Percentiles rank a stretch among this genome's conserved stretches.
Conservation (phyloP, 2,888 invertebrate species). For the Embidobia sp. region DNA sequence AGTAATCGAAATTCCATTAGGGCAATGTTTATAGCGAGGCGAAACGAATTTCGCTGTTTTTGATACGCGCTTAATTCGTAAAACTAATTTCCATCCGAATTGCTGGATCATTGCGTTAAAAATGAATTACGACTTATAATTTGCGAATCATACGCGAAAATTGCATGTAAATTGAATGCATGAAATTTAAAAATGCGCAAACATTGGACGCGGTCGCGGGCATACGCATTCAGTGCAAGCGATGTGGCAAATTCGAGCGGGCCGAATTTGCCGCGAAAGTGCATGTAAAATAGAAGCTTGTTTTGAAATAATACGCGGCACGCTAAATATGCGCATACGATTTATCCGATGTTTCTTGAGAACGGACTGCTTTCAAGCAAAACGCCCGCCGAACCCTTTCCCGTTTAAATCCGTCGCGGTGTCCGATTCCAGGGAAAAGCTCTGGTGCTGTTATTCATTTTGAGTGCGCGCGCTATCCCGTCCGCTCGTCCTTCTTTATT, state of each 20-base stretch:
- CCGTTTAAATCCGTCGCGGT: slow-evolving; percentile 64
- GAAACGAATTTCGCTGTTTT: slow-evolving; percentile 18
- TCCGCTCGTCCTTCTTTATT: slow-evolving; percentile 58
- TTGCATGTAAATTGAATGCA: slow-evolving; percentile 56
- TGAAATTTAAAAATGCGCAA: slow-evolving; percentile 49
- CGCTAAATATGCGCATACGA: slow-evolving; percentile 75
- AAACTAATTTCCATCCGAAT: slow-evolving; percentile 51
- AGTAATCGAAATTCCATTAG: slow-evolving; percentile 24
- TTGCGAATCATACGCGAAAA: slow-evolving; percentile 56
- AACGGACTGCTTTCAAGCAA: slow-evolving; percentile 69
- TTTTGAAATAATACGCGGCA: slow-evolving; percentile 74
- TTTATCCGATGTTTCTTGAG: slow-evolving; percentile 69
- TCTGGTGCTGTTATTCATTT: slow-evolving; percentile 68
- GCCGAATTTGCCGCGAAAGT: slow-evolving; percentile 58
- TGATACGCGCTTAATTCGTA: slow-evolving; percentile 33
- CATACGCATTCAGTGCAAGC: slow-evolving; percentile 58
- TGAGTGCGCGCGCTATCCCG: slow-evolving; percentile 63
- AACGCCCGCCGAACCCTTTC: slow-evolving; percentile 65
- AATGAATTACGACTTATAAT: slow-evolving; percentile 47
- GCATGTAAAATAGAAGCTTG: slow-evolving; percentile 65
- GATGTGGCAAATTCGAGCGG: slow-evolving; percentile 68
- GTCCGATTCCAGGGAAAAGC: slow-evolving; percentile 68
- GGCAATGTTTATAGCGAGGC: slow-evolving; percentile 15
- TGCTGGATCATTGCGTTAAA: slow-evolving; percentile 46
- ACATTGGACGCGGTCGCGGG: slow-evolving; percentile 23